Conservation (phyloP, 2,888 invertebrate species). For the Hypercompe scribonia region DNA sequence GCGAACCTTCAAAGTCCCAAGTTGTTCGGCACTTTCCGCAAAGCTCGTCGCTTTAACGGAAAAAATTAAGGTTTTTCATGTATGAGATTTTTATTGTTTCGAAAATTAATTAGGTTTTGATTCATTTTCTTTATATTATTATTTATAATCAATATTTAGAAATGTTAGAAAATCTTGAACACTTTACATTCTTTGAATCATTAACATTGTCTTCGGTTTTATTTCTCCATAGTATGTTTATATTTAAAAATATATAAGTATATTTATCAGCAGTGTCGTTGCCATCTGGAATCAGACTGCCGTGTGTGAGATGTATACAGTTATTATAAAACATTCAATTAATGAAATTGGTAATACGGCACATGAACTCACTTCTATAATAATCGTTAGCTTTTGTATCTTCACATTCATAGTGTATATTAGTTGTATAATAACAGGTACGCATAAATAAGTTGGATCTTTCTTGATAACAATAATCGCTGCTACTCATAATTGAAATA, state of each 20-base stretch:
- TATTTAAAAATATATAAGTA: no score
- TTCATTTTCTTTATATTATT: no score
- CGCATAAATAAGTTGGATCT: background rate
- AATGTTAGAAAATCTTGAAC: no score
- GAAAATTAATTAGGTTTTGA: no score
- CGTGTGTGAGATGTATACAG: no score
- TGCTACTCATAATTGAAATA: background rate
- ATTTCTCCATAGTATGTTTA: background rate
- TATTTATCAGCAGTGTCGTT: no score
- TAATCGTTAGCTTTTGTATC: background rate
- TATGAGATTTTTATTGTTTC: background rate
- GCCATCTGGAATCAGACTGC: no score
- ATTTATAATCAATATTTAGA: no score
- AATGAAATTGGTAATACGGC: background rate
- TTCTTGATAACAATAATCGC: background rate
- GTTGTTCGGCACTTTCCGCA: constrained; percentile 66
- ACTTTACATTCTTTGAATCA: background rate
- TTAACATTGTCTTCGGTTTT: background rate
- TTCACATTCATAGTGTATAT: background rate
- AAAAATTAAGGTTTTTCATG: constrained; percentile 26
- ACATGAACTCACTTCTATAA: background rate
- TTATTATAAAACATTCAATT: no score
- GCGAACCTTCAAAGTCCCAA: constrained; percentile 73
- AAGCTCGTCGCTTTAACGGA: constrained; percentile 54
- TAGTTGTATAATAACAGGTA: background rate